phyloP scores from a whole-genome alignment of 2,113 vertebrate genomes.

The Solea senegalensis region DNA sequence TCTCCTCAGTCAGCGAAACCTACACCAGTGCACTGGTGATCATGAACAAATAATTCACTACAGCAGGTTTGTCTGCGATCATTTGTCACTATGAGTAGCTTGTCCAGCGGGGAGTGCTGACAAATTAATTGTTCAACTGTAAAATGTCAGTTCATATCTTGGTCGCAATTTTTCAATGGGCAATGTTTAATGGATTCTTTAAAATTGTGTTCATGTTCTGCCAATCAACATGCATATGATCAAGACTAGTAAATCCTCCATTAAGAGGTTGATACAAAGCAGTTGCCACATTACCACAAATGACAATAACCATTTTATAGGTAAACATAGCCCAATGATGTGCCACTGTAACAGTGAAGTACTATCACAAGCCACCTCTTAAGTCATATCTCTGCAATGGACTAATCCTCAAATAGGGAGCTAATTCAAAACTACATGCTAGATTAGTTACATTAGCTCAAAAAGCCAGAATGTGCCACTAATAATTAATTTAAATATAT shows the following conservation, averaged over 20 bases:
- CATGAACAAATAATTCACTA: neutral
- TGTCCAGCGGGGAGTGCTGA: neutral
- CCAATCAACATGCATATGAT: neutral
- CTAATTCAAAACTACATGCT: too few species aligned
- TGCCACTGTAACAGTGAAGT: neutral
- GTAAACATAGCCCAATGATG: neutral
- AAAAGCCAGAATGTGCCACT: too few species aligned
- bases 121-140: neutral
- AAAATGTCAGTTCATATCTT: neutral
- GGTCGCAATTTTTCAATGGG: neutral
- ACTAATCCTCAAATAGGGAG: too few species aligned
- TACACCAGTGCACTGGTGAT: neutral
- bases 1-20: neutral
- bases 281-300: neutral
- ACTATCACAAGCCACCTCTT: neutral
- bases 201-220: neutral
- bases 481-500: too few species aligned
- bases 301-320: slow-evolving; percentile 7
- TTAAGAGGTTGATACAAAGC: neutral
- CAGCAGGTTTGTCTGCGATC: neutral
- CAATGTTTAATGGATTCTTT: neutral
- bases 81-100: neutral
- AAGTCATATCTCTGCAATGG: too few species aligned
- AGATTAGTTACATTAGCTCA: too few species aligned
- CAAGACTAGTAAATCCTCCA: neutral